Percentiles rank a stretch among this genome's conserved stretches.
phyloP scores from a whole-genome alignment of 1,140 invertebrate species.

The Dreissena polymorpha region DNA sequence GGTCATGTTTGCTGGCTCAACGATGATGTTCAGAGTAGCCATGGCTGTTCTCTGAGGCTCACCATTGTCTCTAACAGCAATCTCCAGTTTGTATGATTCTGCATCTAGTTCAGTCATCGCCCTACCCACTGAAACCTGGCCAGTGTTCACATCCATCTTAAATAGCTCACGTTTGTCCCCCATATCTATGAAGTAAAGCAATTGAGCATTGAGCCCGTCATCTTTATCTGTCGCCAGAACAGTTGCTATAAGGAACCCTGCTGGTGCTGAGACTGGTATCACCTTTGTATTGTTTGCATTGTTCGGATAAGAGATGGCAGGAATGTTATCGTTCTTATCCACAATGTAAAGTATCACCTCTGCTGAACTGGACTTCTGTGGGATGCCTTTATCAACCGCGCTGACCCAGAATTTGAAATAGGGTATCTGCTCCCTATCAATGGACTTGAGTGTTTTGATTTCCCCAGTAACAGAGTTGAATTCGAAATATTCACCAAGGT shows the following conservation, averaged over 20 bases:
- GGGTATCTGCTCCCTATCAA: slow-evolving; percentile 46
- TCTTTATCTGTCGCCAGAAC: slow-evolving; percentile 67
- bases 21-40: slow-evolving; percentile 62
- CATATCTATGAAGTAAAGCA: slow-evolving; percentile 85
- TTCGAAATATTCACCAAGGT: slow-evolving; percentile 48
- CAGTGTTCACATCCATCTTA: slow-evolving; percentile 65
- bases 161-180: slow-evolving; percentile 67
- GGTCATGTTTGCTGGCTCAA: slow-evolving; percentile 67
- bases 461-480: slow-evolving; percentile 46
- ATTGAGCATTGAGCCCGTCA: slow-evolving; percentile 88
- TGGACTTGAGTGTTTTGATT: slow-evolving; percentile 43
- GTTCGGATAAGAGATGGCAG: slow-evolving; percentile 78
- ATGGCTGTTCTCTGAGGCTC: slow-evolving; percentile 57
- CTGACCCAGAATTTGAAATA: slow-evolving; percentile 87
- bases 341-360: slow-evolving; percentile 89
- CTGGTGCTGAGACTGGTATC: slow-evolving; percentile 59
- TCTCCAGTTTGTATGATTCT: slow-evolving; percentile 63
- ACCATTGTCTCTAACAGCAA: slow-evolving; percentile 68
- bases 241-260: slow-evolving; percentile 63
- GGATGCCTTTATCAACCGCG: slow-evolving; percentile 95
- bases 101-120: slow-evolving; percentile 63
- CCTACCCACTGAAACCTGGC: slow-evolving; percentile 64
- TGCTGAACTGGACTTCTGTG: slow-evolving; percentile 91
- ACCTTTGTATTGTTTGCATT: slow-evolving; percentile 66
- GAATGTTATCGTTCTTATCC: slow-evolving; percentile 87